These are phyloP conservation scores for Nipponia nippon DNA, from an alignment of 2,113 vertebrate species.

Conservation along the genomic window DNA sequence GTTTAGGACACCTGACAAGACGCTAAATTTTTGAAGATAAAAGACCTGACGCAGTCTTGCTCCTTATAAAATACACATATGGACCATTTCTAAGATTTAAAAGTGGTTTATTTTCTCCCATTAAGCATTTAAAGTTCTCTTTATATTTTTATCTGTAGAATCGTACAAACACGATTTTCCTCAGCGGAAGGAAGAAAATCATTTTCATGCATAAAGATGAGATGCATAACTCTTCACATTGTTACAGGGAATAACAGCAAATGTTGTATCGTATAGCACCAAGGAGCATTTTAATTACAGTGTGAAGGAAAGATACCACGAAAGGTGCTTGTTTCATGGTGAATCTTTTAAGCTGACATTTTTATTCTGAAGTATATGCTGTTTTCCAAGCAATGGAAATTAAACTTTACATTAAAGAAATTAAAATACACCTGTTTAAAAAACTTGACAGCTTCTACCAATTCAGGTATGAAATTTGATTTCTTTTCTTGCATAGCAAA, in stretches of 20 bases:
- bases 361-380: background rate
- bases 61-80: background rate
- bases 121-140: background rate
- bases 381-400: background rate
- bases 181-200: background rate
- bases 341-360: background rate
- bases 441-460: background rate
- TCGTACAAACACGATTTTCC: background rate
- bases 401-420: background rate
- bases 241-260: background rate
- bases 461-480: background rate
- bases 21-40: fast-evolving
- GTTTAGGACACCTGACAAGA: fast-evolving
- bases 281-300: slow-evolving; percentile 7
- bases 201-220: background rate
- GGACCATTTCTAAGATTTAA: background rate
- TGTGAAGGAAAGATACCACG: background rate
- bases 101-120: slow-evolving; percentile 19
- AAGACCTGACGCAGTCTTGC: too few species aligned
- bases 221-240: background rate
- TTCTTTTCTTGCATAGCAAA: slow-evolving; percentile 36
- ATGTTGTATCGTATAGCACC: background rate
- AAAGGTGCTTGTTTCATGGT: background rate
- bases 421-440: background rate
- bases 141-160: background rate